phyloP scores from a whole-genome alignment of 2,113 vertebrate species.

The Peromyscus leucopus region DNA sequence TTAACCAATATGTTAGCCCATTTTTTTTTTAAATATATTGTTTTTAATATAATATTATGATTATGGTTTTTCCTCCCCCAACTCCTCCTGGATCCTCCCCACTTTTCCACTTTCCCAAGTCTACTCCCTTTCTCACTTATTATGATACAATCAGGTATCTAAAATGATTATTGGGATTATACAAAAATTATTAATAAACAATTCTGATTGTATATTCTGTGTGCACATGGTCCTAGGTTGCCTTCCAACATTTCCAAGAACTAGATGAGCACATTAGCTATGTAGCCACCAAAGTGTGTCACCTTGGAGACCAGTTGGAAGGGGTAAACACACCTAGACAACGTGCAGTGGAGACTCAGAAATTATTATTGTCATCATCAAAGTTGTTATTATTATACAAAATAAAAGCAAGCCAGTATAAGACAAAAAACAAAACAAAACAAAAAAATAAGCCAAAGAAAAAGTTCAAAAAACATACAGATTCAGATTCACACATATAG shows the following conservation, averaged over 20 bases:
- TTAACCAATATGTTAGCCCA: neutral
- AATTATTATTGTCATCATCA: conserved; percentile 83
- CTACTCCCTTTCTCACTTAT: neutral
- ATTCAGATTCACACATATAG: neutral
- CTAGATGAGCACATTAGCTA: conserved; percentile 99
- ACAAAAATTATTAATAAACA: neutral
- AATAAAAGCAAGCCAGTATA: neutral
- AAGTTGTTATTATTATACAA: neutral
- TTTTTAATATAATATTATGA: neutral
- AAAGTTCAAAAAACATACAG: neutral
- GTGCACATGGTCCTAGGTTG: conserved; percentile 90
- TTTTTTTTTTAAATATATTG: neutral
- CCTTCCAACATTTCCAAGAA: conserved; percentile 99
- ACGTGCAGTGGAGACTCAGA: conserved; percentile 98
- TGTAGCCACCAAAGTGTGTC: conserved; percentile 99
- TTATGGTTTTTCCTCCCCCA: neutral
- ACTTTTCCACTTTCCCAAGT: neutral
- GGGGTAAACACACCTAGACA: conserved; percentile 98
- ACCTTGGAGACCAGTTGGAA: conserved; percentile 98
- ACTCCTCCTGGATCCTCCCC: neutral
- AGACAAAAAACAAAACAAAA: neutral
- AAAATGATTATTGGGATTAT: neutral
- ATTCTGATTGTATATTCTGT: conserved; percentile 64
- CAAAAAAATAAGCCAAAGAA: neutral
- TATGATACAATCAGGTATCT: neutral